Conservation (phyloP, 2,888 invertebrate species). For the Agonopterix alstromeriana region DNA sequence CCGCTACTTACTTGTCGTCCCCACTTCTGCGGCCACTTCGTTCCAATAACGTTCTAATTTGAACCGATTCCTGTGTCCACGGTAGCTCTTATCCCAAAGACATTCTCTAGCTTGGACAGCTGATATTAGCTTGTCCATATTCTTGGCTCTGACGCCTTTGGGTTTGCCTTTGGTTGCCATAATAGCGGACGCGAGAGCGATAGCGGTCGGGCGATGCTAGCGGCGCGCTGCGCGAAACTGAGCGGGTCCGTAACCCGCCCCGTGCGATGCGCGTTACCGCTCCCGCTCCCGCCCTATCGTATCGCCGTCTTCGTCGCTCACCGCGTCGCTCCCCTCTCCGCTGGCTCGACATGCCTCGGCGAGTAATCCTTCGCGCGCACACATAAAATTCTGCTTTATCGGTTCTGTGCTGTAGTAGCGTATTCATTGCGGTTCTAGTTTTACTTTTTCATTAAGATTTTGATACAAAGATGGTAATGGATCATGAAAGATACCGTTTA, state of each 20-base stretch:
- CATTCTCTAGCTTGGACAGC: conserved; percentile 69
- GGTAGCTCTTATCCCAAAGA: conserved; percentile 65
- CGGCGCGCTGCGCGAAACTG: conserved; percentile 43
- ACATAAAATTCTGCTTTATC: background rate
- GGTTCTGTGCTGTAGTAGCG: background rate
- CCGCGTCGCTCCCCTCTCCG: conserved; percentile 49
- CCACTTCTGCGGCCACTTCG: conserved; percentile 65
- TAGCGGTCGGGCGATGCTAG: conserved; percentile 30
- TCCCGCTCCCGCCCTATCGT: conserved; percentile 32
- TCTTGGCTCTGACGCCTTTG: conserved; percentile 54
- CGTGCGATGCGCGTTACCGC: conserved; percentile 32
- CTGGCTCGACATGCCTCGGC: conserved; percentile 26
- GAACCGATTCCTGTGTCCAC: conserved; percentile 64
- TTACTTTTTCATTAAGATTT: no score
- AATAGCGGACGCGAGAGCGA: conserved; percentile 47
- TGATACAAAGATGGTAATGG: conserved; percentile 17
- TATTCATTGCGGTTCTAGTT: no score
- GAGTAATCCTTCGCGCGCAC: background rate
- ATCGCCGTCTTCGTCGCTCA: conserved; percentile 52
- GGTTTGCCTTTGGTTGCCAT: conserved; percentile 43
- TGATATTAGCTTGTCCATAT: conserved; percentile 67
- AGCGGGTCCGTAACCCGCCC: conserved; percentile 6
- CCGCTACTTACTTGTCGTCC: conserved; percentile 61
- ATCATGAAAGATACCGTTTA: background rate
- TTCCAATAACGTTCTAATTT: conserved; percentile 70